Evolutionary conservation across 2,113 vertebrate species (phyloP).

Genomic region (Grallaria varia): DNA sequence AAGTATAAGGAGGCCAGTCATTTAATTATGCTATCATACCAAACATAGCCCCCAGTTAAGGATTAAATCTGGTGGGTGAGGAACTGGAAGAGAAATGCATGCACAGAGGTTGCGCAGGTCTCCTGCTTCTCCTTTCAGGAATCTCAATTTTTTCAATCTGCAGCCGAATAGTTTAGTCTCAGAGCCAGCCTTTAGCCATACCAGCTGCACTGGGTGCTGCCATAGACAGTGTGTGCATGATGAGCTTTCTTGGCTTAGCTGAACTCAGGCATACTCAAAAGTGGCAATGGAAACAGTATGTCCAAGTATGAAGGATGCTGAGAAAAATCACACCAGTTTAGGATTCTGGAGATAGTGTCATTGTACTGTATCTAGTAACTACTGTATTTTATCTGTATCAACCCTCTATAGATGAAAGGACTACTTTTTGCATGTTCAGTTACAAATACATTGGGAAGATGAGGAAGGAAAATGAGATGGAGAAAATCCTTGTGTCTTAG

Average conservation of each 20-base stretch:
- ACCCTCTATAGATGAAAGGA: not conserved
- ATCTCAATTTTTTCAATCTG: not conserved
- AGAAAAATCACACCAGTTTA: not conserved
- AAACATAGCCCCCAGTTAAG: not conserved
- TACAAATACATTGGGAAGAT: not conserved
- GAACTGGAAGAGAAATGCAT: not conserved
- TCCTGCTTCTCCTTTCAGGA: not conserved
- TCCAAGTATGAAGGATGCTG: not conserved
- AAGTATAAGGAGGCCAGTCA: not conserved
- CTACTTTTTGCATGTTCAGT: not conserved
- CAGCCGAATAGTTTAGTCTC: not conserved
- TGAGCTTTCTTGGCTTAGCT: not conserved
- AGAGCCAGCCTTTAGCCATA: not conserved
- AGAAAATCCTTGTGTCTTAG: not conserved
- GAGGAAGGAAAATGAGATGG: not conserved
- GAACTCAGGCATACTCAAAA: not conserved
- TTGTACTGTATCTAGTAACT: not conserved
- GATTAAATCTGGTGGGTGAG: not conserved
- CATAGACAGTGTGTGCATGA: not conserved
- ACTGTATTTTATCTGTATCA: not conserved
- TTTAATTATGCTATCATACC: not conserved
- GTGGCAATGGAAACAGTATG: not conserved
- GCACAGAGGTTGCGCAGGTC: not conserved
- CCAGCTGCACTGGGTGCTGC: not conserved
- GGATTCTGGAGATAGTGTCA: not conserved